phyloP scores from a whole-genome alignment of 2,888 invertebrate genomes.

The Andrena marginata region DNA sequence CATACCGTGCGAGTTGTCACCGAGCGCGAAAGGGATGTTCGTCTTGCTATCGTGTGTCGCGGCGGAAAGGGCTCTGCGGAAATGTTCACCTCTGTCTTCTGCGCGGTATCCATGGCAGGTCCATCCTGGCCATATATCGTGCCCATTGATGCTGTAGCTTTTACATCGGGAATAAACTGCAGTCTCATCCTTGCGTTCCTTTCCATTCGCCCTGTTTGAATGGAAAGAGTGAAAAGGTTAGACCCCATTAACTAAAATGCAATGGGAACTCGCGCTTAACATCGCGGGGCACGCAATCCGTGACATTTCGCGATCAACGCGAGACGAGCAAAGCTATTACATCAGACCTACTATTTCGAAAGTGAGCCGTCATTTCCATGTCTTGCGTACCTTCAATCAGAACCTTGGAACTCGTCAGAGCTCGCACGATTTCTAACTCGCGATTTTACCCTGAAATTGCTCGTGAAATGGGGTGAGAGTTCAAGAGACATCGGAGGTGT shows the following conservation, averaged over 20 bases:
- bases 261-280: background rate
- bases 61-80: constrained; percentile 11
- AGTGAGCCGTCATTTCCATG: constrained; percentile 37
- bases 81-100: constrained; percentile 6
- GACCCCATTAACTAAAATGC: background rate
- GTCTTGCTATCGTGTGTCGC: constrained; percentile 44
- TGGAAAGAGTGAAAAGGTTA: no score
- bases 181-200: no score
- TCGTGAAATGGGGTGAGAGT: constrained; percentile 36
- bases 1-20: constrained; percentile 62
- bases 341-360: constrained; percentile 45
- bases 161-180: background rate
- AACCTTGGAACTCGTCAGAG: constrained; percentile 31
- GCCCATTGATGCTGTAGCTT: background rate
- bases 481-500: constrained; percentile 19
- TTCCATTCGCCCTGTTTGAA: no score
- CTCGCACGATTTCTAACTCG: constrained; percentile 31
- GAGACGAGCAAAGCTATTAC: background rate
- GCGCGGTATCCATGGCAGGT: background rate
- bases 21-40: constrained; percentile 49
- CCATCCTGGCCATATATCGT: background rate
- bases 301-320: constrained; percentile 28
- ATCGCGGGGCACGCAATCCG: constrained; percentile 2
- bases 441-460: constrained; percentile 45
- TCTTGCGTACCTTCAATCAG: constrained; percentile 15